Base-by-base conservation (phyloP, 2,797 vertebrate genomes). In the Pelochelys cantorii region DNA sequence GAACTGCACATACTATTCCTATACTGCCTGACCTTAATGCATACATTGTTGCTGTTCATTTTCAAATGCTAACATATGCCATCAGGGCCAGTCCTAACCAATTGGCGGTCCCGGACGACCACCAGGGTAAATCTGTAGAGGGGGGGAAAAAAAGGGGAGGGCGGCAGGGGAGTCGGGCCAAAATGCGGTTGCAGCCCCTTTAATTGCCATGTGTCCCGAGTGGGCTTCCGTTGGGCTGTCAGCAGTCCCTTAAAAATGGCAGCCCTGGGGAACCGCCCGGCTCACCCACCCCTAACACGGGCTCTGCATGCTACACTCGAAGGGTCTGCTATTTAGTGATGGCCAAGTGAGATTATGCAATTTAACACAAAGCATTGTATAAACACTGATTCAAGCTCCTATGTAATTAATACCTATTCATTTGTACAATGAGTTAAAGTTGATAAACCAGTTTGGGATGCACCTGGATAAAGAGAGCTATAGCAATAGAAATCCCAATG, bases 331-430 rank as follows among this genome's bases (percentile, higher is more conserved):
- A 13, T 52, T 31, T 79, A 54, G 59, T 15, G 2, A 65, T 71
- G 34, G 42, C 22, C 54, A 23, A 52, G 89, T 56, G 82, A 79
- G n/a, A 11, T n/a, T 75, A 34, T 27, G 53, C 3, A 53, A 22
- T 4, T 83, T 29, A 82, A 82, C 55, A 0, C 0, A 75, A 90
- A 68, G 18, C 84, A n/a, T 25, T 52, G 56, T 0, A 5, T 75
- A 82, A 77, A 56, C 11, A 6, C 1, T 2, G n/a, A 71, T 71
- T 71, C 34, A 37, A 37, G 37, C 20, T 71, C 20, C n/a, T 1
- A 1, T 0, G 2, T 29, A 27, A 29, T 20, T 17, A 42, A 4
- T 29, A 34, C 75, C 13, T 3, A 1, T 7, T 23, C 27, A 3
- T 0, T 17, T 4, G 22, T 2, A 11, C 6, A 3, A 10, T 31